Conservation (phyloP, 1,140 invertebrate genomes). For the Paramacrobiotus metropolitanus region DNA sequence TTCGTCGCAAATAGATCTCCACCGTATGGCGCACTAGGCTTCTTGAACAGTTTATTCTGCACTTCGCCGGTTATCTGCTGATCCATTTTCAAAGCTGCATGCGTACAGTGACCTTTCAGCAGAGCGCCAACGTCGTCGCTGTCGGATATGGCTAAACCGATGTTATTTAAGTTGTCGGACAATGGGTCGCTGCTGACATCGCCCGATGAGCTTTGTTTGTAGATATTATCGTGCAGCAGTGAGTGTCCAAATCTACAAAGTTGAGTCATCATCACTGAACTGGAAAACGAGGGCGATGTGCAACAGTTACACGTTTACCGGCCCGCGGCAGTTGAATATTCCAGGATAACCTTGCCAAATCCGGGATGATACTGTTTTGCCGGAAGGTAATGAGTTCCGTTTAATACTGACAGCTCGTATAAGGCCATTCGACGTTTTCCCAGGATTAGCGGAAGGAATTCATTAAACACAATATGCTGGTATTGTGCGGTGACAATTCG, state of each 20-base stretch:
- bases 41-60: background rate
- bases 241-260: background rate
- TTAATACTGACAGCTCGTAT: background rate
- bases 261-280: too few species aligned
- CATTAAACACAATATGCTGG: background rate
- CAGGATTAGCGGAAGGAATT: background rate
- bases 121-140: background rate
- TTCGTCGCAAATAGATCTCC: conserved; percentile 15
- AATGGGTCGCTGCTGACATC: background rate
- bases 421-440: background rate
- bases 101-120: background rate
- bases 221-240: background rate
- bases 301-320: background rate
- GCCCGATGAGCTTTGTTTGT: too few species aligned
- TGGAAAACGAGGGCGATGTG: too few species aligned
- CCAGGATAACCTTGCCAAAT: background rate
- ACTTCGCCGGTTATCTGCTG: background rate
- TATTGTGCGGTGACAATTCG: background rate
- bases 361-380: background rate
- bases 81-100: background rate
- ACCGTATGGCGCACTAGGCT: background rate
- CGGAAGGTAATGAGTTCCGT: background rate
- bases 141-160: background rate
- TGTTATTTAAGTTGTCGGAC: background rate
- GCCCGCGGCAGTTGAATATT: background rate